Evolutionary conservation across 1,140 invertebrate species (phyloP), one percentile per base, ranked within the genome.

Genomic region (Zeugodacus cucurbitae): DNA sequence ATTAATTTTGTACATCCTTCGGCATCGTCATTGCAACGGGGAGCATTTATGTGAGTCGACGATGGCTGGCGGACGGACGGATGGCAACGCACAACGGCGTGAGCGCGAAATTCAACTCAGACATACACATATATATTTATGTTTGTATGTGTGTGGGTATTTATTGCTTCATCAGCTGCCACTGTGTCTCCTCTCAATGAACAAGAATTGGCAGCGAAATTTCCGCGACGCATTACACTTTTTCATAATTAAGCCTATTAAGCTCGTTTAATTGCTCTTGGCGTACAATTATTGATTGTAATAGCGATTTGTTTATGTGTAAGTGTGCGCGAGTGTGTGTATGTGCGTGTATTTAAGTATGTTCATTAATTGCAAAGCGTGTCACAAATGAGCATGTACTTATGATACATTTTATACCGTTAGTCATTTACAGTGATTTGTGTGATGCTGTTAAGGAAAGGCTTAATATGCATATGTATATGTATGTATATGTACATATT

Each of bases 161-260:
- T 67, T 67, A 2, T 22, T 11, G 26, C 32, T 67, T 22, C 32
- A 74, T 74, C 34, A 37, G 32, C 58, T 62, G n/a, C 58, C 6
- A 22, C 20, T 34, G 29, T 34, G 29, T 20, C 6, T 17, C 67
- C 3, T 74, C 29, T n/a, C 67, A 17, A 41, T 14, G n/a, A n/a
- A 67, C 26, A 57, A 6, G n/a, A 1, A 11, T 10, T 74, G 32
- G 20, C 67, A 20, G 0, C 62, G 62, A 4, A 29, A 6, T 29
- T 67, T 32, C 32, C 32, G 5, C 32, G 5, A 32, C 26, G 29
- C 32, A 37, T 70, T 41, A 74, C 37, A n/a, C 34, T 74, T 74
- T 74, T 74, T 74, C 67, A 74, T 74, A 74, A 74, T 74, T 74
- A 74, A 74, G 67, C 67, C 20, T 41, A 74, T 74, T 74, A 74